Evolutionary conservation across 2,797 vertebrate species (phyloP).

Genomic region (Muraenolepis orangiensis): DNA sequence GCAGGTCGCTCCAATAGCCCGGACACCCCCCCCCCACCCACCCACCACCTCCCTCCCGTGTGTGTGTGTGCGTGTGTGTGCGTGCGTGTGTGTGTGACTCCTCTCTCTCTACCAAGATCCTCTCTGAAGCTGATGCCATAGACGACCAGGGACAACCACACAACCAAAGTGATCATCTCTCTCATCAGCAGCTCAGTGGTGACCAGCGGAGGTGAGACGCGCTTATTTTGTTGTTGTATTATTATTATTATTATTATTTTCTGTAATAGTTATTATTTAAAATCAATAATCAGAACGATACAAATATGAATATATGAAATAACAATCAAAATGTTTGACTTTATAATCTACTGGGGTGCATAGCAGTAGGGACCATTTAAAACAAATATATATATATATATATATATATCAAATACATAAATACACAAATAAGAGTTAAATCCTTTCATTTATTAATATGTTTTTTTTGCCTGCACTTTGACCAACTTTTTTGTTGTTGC

Average conservation of each 20-base stretch:
- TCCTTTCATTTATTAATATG: not conserved
- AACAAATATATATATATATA: too few relatives aligned
- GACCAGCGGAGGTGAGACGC: conserved; percentile 66
- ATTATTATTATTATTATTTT: not conserved
- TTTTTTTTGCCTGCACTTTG: not conserved
- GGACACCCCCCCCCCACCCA: too few relatives aligned
- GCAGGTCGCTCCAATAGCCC: conserved; percentile 49
- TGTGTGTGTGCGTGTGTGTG: too few relatives aligned
- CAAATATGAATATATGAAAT: not conserved
- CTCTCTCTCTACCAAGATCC: conserved; percentile 3
- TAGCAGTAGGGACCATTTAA: not conserved
- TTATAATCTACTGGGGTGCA: not conserved
- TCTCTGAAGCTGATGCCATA: conserved; percentile 62
- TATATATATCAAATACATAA: too few relatives aligned
- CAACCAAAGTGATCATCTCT: conserved; percentile 58
- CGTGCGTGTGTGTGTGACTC: too few relatives aligned
- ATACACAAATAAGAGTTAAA: not conserved
- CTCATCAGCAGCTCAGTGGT: conserved; percentile 33
- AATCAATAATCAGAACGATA: not conserved
- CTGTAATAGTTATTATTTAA: not conserved
- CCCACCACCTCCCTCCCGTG: too few relatives aligned
- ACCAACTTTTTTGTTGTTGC: not conserved
- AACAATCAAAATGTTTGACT: not conserved
- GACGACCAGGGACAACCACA: conserved; percentile 35
- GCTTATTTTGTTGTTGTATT: conserved; percentile 5